Evolutionary conservation across 2,888 invertebrate species (phyloP).

Genomic region (Lasiommata megera): DNA sequence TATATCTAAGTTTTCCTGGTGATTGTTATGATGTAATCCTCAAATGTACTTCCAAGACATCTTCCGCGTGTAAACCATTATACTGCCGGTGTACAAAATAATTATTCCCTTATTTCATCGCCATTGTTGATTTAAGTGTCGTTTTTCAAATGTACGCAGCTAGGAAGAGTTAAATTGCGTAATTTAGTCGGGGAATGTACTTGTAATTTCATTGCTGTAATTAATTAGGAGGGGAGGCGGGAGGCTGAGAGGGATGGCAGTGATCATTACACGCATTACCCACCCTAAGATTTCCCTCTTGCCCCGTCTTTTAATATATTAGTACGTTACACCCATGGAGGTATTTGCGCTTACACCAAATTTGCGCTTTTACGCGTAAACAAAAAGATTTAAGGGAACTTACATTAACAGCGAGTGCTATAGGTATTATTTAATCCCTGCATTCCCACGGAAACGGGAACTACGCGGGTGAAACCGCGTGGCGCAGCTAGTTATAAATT

Average conservation of each 20-base stretch:
- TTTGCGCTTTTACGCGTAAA: too few relatives aligned
- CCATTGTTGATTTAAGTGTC: constrained; percentile 16
- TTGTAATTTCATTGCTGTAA: constrained; percentile 64
- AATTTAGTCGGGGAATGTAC: constrained; percentile 52
- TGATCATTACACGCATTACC: constrained; percentile 73
- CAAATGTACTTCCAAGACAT: not conserved
- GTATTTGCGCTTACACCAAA: not conserved
- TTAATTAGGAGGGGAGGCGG: constrained; percentile 57
- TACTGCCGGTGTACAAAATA: constrained; percentile 6
- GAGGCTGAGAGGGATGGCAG: constrained; percentile 63
- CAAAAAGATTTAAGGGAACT: too few relatives aligned
- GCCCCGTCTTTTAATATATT: constrained; percentile 16
- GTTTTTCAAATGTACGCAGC: constrained; percentile 12
- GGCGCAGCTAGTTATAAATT: too few relatives aligned
- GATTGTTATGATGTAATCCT: too few relatives aligned
- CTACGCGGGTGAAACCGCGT: too few relatives aligned
- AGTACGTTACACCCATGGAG: not conserved
- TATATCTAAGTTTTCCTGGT: too few relatives aligned
- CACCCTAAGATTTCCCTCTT: constrained; percentile 45
- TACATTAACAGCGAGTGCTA: too few relatives aligned
- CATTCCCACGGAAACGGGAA: too few relatives aligned
- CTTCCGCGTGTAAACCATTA: constrained; percentile 1
- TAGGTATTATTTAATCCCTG: too few relatives aligned
- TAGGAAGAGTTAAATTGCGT: constrained; percentile 32
- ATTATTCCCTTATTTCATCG: constrained; percentile 9